Base-by-base conservation (phyloP, 2,888 invertebrate genomes). In the Germaria angustata region DNA sequence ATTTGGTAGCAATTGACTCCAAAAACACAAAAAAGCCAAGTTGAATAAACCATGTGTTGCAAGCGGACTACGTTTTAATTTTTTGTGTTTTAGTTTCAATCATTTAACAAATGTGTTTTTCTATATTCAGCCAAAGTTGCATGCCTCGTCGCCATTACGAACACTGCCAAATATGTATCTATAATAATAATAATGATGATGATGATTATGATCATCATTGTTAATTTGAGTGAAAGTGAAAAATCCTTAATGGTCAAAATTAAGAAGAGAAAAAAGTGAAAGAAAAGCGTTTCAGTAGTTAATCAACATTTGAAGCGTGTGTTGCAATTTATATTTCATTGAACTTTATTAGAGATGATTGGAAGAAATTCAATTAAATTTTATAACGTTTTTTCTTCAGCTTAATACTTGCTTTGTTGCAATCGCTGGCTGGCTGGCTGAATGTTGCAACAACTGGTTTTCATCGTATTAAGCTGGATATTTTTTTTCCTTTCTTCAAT, bases 321-420 rank as follows among this genome's bases (percentile, higher is more conserved):
- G 65, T 22, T 44, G 57, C 66, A 72, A 53, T 77, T 72, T 78
- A 46, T 63, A 73, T 78, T 81, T 68, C 77, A 81, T 81, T 81
- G 81, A 81, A 81, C 77, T 73, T 73, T 78, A 51, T 73, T 73
- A 61, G 51, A 49, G 53, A 71, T 73, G 66, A 76, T 71, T 71
- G 76, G 20, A 49, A 39, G 63, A 78, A 63, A 78, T 73, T 73
- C 81, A 81, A 81, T 81, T 77, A 77, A 36, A 24, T 80, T 77
- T 72, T 34, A 63, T 15, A 46, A 49, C 15, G 2, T 9, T 24
- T 20, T 28, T 34, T 49, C 34, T 68, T 28, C 34, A 13, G 7
- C 2, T 32, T 20, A 8, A 20, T 32, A 41, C 17, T 69, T 32
- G 39, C 6, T 53, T 51, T 28, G n/a, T 28, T 72, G 49, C 49